Conservation (phyloP, 2,888 invertebrate species). For the Harpalus rufipes region DNA sequence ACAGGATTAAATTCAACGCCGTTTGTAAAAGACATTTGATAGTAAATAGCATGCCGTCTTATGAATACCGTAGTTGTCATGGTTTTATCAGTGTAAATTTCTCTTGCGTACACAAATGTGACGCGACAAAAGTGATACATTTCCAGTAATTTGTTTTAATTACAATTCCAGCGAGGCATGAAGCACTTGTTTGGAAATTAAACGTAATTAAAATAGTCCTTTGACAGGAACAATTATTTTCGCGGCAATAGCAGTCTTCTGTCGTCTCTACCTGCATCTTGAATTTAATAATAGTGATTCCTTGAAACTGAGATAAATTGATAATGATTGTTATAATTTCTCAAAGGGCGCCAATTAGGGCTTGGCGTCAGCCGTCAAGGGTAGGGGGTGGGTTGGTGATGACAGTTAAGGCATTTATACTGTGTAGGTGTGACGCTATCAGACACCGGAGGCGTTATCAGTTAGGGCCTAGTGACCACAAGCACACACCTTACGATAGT, state of each 20-base stretch:
- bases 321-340: conserved; percentile 64
- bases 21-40: background rate
- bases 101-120: conserved; percentile 1
- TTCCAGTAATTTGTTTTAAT: conserved; percentile 29
- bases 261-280: conserved; percentile 29
- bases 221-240: conserved; percentile 61
- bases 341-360: conserved; percentile 61
- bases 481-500: conserved; percentile 9
- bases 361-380: conserved; percentile 16
- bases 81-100: conserved; percentile 2
- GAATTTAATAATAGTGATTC: conserved; percentile 66
- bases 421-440: no score
- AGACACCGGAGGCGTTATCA: conserved; percentile 10
- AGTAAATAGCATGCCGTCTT: background rate
- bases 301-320: conserved; percentile 66
- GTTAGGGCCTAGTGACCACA: conserved; percentile 15
- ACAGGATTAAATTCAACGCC: background rate
- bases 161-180: background rate
- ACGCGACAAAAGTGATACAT: conserved; percentile 39
- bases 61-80: background rate
- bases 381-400: background rate
- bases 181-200: conserved; percentile 49
- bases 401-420: background rate
- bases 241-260: conserved; percentile 1
- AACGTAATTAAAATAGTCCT: conserved; percentile 61